A percentile compares a stretch with the other conserved stretches of the same genome.
Conservation (phyloP, 2,113 vertebrate species). For the Colossoma macropomum region DNA sequence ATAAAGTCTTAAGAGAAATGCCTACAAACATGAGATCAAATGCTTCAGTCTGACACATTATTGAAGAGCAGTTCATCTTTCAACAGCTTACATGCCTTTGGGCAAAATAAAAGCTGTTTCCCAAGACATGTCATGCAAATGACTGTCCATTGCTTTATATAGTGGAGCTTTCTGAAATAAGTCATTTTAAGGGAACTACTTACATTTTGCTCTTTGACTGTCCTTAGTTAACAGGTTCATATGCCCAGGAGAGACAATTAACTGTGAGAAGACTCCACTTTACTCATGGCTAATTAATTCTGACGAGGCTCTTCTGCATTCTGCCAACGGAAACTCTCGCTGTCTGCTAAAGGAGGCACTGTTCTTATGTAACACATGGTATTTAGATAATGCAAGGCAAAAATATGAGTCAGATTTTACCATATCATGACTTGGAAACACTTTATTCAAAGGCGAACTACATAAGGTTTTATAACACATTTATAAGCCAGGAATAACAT, state of each 20-base stretch:
- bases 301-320: slow-evolving; percentile 57
- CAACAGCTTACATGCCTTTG: slow-evolving; percentile 10
- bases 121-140: background rate
- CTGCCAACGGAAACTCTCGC: slow-evolving; percentile 49
- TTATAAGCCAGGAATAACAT: too few species aligned
- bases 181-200: slow-evolving; percentile 11
- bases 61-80: slow-evolving; percentile 10
- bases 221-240: slow-evolving; percentile 51
- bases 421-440: background rate
- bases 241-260: slow-evolving; percentile 67
- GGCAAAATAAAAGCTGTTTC: background rate
- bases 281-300: slow-evolving; percentile 71
- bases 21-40: slow-evolving; percentile 4
- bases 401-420: background rate
- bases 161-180: background rate
- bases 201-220: slow-evolving; percentile 11
- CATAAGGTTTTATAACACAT: too few species aligned
- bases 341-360: slow-evolving; percentile 44
- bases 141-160: slow-evolving; percentile 1
- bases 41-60: background rate
- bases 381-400: background rate
- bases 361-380: background rate
- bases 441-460: background rate
- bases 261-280: slow-evolving; percentile 63
- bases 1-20: background rate